These are phyloP conservation scores for Callyntrura guangdongensis DNA, from an alignment of 2,888 invertebrate species.

Conservation along the genomic window DNA sequence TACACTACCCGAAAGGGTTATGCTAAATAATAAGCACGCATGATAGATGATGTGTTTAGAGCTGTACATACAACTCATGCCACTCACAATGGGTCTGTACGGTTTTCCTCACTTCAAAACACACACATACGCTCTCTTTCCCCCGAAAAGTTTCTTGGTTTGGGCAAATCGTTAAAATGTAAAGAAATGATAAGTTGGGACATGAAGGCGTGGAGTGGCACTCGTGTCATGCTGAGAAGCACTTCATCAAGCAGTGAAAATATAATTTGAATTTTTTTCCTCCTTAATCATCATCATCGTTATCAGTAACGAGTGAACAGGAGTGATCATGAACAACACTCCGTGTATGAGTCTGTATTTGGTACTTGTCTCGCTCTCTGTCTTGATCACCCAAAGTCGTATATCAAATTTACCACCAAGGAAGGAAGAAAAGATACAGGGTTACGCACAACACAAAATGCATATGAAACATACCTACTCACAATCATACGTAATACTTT, in stretches of 20 bases:
- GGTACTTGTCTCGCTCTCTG: too few species aligned
- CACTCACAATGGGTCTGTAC: slow-evolving; percentile 66
- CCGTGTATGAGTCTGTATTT: background rate
- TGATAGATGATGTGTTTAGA: too few species aligned
- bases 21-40: too few species aligned
- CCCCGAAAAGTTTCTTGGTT: background rate
- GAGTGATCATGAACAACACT: slow-evolving; percentile 58
- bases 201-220: slow-evolving; percentile 76
- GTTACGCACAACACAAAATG: slow-evolving; percentile 49
- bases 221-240: slow-evolving; percentile 75
- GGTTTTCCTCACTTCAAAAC: slow-evolving; percentile 57
- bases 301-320: slow-evolving; percentile 31
- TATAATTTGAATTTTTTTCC: slow-evolving; percentile 78
- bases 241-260: slow-evolving; percentile 78
- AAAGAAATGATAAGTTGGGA: slow-evolving; percentile 72
- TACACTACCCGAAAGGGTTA: too few species aligned
- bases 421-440: slow-evolving; percentile 54
- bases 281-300: slow-evolving; percentile 57
- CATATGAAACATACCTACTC: too few species aligned
- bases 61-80: slow-evolving; percentile 53
- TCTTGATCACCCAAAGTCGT: slow-evolving; percentile 31
- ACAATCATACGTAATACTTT: too few species aligned
- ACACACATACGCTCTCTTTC: background rate
- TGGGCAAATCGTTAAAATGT: slow-evolving; percentile 50
- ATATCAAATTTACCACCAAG: slow-evolving; percentile 73